A percentile compares a stretch with the other conserved stretches of the same genome.
These are phyloP conservation scores for Oriolus oriolus DNA, from an alignment of 2,113 vertebrate species.

Conservation along the genomic window DNA sequence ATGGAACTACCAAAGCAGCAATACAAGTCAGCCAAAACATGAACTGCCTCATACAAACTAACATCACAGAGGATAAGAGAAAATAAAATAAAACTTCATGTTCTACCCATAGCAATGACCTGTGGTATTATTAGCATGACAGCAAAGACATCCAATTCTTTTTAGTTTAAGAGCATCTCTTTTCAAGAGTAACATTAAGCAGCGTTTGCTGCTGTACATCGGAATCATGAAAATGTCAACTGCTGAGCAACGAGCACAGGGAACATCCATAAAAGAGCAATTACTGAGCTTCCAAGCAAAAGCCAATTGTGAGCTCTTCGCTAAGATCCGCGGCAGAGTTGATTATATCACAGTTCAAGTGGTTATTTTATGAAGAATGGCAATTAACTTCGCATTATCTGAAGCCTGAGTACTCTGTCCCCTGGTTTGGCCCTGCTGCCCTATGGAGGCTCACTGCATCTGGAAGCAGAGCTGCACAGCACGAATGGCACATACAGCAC, in stretches of 20 bases:
- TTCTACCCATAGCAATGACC: background rate
- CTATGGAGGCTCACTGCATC: background rate
- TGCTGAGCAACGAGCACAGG: background rate
- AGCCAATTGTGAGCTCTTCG: background rate
- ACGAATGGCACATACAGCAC: background rate
- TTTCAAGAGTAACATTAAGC: background rate
- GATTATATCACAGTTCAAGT: slow-evolving; percentile 17
- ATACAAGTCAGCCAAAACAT: background rate
- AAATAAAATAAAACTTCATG: background rate
- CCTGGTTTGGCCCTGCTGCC: background rate
- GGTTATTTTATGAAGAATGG: background rate
- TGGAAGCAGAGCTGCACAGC: background rate
- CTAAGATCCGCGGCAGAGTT: background rate
- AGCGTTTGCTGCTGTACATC: background rate
- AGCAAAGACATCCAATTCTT: slow-evolving; percentile 9
- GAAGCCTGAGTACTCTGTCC: background rate
- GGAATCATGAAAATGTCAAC: background rate
- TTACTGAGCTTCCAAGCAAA: slow-evolving; percentile 36
- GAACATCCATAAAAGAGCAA: background rate
- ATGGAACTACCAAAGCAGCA: background rate
- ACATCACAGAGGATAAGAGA: background rate
- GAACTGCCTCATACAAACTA: background rate
- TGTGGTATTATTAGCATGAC: background rate
- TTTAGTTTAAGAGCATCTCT: slow-evolving; percentile 9
- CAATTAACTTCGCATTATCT: slow-evolving; percentile 24